phyloP scores from a whole-genome alignment of 2,888 invertebrate genomes.

The Lithophane ornitopus region DNA sequence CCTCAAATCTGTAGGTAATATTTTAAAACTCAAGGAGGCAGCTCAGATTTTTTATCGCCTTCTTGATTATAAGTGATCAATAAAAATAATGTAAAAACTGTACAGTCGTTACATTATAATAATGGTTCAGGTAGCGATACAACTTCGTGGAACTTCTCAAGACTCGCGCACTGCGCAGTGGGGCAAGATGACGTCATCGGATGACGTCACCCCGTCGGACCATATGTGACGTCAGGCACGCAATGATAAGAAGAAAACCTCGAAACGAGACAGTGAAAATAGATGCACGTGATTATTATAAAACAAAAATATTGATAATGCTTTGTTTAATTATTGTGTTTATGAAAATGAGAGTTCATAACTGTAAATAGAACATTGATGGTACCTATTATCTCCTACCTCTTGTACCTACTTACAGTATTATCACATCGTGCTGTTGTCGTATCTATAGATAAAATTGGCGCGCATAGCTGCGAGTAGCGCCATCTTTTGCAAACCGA shows the following conservation, averaged over 20 bases:
- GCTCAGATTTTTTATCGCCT: conserved; percentile 21
- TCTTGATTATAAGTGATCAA: conserved; percentile 47
- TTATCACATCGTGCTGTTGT: conserved; percentile 29
- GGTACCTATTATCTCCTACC: conserved; percentile 40
- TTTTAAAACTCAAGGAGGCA: conserved; percentile 13
- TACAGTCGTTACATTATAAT: conserved; percentile 62
- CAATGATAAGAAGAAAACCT: conserved; percentile 62
- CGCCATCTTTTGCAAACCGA: conserved; percentile 76
- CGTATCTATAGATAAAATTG: conserved; percentile 38
- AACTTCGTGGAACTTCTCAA: conserved; percentile 78
- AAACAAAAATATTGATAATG: conserved; percentile 10
- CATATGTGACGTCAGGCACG: conserved; percentile 76
- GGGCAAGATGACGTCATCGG: conserved; percentile 77
- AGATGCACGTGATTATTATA: conserved; percentile 14
- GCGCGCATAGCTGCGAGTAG: conserved; percentile 45
- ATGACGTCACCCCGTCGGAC: conserved; percentile 83
- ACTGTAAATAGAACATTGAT: conserved; percentile 18
- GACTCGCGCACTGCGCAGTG: conserved; percentile 70
- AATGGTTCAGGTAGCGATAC: conserved; percentile 66
- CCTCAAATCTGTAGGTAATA: conserved; percentile 44
- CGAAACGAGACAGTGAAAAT: conserved; percentile 47
- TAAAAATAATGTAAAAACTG: conserved; percentile 56
- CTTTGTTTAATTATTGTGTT: conserved; percentile 5
- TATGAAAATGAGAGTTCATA: conserved; percentile 18
- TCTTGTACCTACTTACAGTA: conserved; percentile 1